Evolutionary conservation across 2,797 vertebrate genomes (phyloP).

Genomic region (Selene dorsalis): DNA sequence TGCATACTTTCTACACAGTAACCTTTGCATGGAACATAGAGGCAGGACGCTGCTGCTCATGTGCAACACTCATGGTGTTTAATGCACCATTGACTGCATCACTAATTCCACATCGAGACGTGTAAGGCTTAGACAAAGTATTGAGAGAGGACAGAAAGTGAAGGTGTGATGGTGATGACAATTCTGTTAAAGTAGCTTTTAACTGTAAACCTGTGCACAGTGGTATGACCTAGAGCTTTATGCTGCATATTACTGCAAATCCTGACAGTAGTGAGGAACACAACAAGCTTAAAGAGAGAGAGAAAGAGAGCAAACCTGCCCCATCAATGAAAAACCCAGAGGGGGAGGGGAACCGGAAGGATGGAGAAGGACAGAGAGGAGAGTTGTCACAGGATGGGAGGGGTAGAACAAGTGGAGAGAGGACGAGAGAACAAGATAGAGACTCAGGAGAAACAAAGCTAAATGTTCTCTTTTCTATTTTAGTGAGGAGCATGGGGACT

Average conservation of each 20-base stretch:
- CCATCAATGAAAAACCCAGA: constrained; percentile 78
- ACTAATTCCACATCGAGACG: constrained; percentile 12
- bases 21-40: constrained; percentile 57
- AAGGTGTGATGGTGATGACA: constrained; percentile 3
- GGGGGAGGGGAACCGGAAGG: constrained; percentile 80
- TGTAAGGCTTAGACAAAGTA: constrained; percentile 19
- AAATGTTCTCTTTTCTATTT: constrained; percentile 84
- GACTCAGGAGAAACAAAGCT: constrained; percentile 79
- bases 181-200: constrained; percentile 20
- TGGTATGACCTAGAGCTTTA: constrained; percentile 53
- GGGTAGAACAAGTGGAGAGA: constrained; percentile 73
- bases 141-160: constrained; percentile 15
- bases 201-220: constrained; percentile 20
- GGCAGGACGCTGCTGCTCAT: constrained; percentile 30
- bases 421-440: constrained; percentile 64
- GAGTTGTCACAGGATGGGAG: constrained; percentile 75
- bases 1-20: constrained; percentile 45
- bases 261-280: constrained; percentile 53
- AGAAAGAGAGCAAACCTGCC: constrained; percentile 69
- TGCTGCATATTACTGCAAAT: constrained; percentile 67
- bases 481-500: constrained; percentile 74
- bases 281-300: constrained; percentile 52
- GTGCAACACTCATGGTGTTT: constrained; percentile 19
- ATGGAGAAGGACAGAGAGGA: constrained; percentile 84
- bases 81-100: constrained; percentile 20